Evolutionary conservation across 2,113 vertebrate species (phyloP), one percentile per base, ranked within the genome.

Genomic region (Rhodinocichla rosea): DNA sequence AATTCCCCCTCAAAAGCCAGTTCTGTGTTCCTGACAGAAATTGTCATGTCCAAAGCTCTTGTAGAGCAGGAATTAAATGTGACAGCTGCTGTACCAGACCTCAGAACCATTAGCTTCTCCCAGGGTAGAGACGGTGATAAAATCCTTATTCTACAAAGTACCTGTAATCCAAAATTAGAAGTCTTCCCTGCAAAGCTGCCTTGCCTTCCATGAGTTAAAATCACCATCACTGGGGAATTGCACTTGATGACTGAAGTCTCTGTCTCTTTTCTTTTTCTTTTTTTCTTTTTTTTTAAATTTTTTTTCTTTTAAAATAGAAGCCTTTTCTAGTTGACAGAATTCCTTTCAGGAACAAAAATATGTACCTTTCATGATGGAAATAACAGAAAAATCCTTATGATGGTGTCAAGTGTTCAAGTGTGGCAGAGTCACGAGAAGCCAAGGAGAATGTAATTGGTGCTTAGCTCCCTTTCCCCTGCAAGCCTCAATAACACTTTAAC

Each of bases 391-490:
- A 39, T 17, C 12, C 57, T 85, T 47, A 63, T 40, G 68, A 23
- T 9, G 13, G 53, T 82, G 75, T 94, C 59, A 86, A 57, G 63
- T 57, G 35, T 79, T 76, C 24, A 30, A 67, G 56, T 69, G n/a
- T 69, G n/a, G 62, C 82, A 47, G 59, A 62, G 24, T 79, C 49
- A 24, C 1, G 8, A 79, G 83, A 79, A 64, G 33, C 50, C 70
- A 59, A 74, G 71, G 44, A 86, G 76, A 86, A 35, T 7, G 57
- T 82, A 93, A 82, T 65, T 87, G 64, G 62, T 74, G 47, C 84
- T 95, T 94, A 52, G 52, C 82, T 91, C 6, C 63, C 15, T 78
- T 97, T 87, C 76, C 83, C 40, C 69, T 89, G 60, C 56, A 73
- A 87, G 56, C 60, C 93, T 91, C 92, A 74, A 56, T 90, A 90